Evolutionary conservation across 2,888 invertebrate genomes (phyloP).

Genomic region (Chymomyza amoena): DNA sequence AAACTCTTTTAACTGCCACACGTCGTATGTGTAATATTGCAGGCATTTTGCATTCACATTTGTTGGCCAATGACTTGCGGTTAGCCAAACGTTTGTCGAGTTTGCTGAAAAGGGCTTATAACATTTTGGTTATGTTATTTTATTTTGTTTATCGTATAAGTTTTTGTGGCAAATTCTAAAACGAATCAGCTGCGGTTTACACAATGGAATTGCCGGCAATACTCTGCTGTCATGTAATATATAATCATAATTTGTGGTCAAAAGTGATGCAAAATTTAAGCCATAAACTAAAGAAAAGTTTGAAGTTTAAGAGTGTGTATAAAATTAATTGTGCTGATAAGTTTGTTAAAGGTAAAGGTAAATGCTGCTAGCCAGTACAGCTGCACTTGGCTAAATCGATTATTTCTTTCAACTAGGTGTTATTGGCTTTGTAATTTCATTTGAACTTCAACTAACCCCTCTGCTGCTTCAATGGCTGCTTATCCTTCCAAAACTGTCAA

Average conservation of each 20-base stretch:
- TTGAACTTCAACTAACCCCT: no score
- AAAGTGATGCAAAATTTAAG: background rate
- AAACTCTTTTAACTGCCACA: conserved; percentile 10
- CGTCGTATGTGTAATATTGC: conserved; percentile 31
- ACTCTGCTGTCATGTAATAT: background rate
- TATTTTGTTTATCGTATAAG: conserved; percentile 48
- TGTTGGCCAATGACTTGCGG: conserved; percentile 28
- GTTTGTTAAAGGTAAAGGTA: no score
- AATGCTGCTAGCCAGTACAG: no score
- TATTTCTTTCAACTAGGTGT: no score
- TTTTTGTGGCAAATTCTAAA: conserved; percentile 16
- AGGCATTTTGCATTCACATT: conserved; percentile 4
- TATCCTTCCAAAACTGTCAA: background rate
- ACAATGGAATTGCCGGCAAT: background rate
- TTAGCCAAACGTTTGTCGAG: conserved; percentile 2
- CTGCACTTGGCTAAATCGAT: no score
- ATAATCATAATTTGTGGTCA: background rate
- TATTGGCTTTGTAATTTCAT: no score
- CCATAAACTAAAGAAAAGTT: background rate
- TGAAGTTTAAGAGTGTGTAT: background rate
- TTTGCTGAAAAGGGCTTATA: conserved; percentile 13
- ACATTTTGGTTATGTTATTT: conserved; percentile 34
- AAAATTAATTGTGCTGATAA: background rate
- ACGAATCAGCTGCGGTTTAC: conserved; percentile 35
- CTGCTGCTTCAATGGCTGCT: no score